These are phyloP conservation scores for Lasioglossum zephyrum DNA, from an alignment of 2,888 invertebrate genomes.

Conservation along the genomic window DNA sequence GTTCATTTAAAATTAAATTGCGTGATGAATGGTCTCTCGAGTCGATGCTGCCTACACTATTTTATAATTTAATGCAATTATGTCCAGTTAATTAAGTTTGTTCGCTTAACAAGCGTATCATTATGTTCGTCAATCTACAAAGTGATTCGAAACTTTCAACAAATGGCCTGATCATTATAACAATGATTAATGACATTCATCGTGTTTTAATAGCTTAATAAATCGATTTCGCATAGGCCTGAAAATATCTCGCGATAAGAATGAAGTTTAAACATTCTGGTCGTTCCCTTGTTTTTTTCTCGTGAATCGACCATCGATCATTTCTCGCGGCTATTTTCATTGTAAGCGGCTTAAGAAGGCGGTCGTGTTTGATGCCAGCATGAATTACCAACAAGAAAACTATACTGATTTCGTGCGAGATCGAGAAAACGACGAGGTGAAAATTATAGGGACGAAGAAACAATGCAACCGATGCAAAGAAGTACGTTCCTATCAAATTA, in stretches of 20 bases:
- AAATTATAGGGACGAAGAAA: constrained; percentile 48
- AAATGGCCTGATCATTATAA: not conserved
- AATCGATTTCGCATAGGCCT: not conserved
- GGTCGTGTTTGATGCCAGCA: not conserved
- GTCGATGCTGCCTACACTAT: not conserved
- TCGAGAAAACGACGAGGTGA: constrained; percentile 35
- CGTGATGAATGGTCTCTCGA: not conserved
- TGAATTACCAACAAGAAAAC: not conserved
- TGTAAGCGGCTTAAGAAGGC: not conserved
- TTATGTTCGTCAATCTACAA: not conserved
- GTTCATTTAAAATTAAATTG: constrained; percentile 3
- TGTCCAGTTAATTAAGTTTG: not conserved
- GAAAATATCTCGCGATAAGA: not conserved
- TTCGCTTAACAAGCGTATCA: constrained; percentile 2
- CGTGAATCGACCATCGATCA: not conserved
- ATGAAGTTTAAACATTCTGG: not conserved
- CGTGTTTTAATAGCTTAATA: not conserved
- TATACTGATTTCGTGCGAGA: not conserved
- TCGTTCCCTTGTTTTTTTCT: constrained; percentile 28
- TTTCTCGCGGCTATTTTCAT: not conserved
- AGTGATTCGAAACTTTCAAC: not conserved
- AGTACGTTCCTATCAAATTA: constrained; percentile 36
- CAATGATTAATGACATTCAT: not conserved
- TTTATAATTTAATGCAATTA: not conserved
- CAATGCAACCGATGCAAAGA: constrained; percentile 53